A percentile compares a stretch with the other conserved stretches of the same genome.
Evolutionary conservation across 2,113 vertebrate species (phyloP).

Genomic region (Cnemophilus loriae): DNA sequence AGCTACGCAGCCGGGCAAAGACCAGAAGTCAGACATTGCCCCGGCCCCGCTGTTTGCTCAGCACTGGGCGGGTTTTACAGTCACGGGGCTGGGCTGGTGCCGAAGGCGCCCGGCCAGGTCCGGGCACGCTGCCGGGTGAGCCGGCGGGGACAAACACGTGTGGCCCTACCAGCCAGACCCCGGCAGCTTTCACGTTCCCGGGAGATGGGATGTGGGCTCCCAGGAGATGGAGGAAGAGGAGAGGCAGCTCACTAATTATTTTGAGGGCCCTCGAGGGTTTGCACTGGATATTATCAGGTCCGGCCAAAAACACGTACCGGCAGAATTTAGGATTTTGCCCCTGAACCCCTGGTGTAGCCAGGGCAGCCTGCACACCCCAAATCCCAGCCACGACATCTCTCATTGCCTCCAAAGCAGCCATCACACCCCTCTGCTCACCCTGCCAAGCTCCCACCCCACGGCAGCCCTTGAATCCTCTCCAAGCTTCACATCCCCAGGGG

Average conservation of each 20-base stretch:
- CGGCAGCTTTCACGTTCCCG: accelerated
- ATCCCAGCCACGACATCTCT: neutral
- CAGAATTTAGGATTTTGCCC: neutral
- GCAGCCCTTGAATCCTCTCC: neutral
- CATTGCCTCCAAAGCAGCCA: accelerated
- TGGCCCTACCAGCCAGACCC: neutral
- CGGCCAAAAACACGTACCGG: accelerated
- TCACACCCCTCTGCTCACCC: neutral
- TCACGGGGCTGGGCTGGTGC: accelerated
- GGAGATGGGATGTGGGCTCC: neutral
- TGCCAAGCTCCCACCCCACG: accelerated
- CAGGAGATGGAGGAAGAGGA: neutral
- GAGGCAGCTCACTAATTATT: neutral
- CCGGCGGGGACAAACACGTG: neutral
- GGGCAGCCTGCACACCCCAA: neutral
- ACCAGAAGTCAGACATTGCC: neutral
- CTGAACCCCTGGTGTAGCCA: accelerated
- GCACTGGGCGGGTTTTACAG: accelerated
- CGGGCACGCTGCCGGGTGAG: neutral
- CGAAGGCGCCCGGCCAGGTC: accelerated
- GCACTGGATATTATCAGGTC: accelerated
- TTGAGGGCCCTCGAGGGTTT: neutral
- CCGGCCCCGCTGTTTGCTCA: neutral
- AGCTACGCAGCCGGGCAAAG: neutral
- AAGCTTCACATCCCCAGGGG: accelerated